A percentile compares a stretch with the other conserved stretches of the same genome.
These are phyloP conservation scores for Battus philenor DNA, from an alignment of 1,140 invertebrate species.

Conservation along the genomic window DNA sequence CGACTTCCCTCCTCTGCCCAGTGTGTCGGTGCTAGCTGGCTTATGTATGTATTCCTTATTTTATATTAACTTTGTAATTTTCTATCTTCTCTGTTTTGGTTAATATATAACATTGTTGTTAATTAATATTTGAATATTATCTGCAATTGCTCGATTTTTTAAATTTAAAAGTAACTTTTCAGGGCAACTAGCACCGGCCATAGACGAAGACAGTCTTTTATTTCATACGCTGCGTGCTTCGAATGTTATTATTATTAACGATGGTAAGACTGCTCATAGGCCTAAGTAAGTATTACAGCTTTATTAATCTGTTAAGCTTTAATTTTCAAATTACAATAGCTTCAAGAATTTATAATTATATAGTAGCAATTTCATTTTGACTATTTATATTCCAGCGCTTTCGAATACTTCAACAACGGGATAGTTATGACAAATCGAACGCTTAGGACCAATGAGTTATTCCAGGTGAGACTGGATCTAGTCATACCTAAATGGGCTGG, in stretches of 20 bases:
- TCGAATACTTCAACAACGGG: slow-evolving; percentile 97
- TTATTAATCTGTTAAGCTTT: slow-evolving; percentile 16
- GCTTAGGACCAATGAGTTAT: slow-evolving; percentile 90
- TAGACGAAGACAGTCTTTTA: slow-evolving; percentile 80
- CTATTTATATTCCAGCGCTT: slow-evolving; percentile 79
- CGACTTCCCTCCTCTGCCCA: slow-evolving; percentile 23
- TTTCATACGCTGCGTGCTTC: slow-evolving; percentile 94
- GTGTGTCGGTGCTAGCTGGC: slow-evolving; percentile 25
- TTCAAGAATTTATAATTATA: neutral
- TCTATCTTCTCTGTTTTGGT: no score
- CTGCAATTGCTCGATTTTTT: no score
- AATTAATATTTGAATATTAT: no score
- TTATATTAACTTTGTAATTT: no score
- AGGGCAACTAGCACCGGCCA: neutral
- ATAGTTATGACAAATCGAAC: slow-evolving; percentile 94
- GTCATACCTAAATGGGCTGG: slow-evolving; percentile 97
- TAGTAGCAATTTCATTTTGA: slow-evolving; percentile 3
- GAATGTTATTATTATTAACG: slow-evolving; percentile 93
- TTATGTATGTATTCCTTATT: slow-evolving; percentile 40
- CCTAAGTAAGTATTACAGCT: slow-evolving; percentile 85
- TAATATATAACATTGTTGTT: neutral
- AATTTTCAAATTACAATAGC: neutral
- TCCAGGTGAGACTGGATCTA: slow-evolving; percentile 92
- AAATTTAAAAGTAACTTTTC: neutral
- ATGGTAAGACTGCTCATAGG: slow-evolving; percentile 90